Base-by-base conservation (phyloP, 2,888 invertebrate genomes). In the Metellina segmentata region DNA sequence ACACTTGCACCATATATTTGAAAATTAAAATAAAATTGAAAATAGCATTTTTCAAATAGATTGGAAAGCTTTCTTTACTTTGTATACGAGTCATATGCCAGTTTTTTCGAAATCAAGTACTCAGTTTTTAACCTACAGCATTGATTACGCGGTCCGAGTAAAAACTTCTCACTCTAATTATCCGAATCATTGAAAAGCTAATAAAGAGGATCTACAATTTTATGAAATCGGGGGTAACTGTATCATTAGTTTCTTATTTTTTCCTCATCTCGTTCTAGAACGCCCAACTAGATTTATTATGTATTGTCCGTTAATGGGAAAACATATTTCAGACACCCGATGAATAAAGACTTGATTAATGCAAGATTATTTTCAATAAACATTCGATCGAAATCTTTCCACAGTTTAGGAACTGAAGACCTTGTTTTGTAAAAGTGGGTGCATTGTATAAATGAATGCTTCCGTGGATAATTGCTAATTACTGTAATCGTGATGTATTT, bases 301-400 rank as follows among this genome's bases (percentile, higher is more conserved):
- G 16, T 48, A 85, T 85, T 85, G 85, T 85, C 74, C 53, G 20
- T 48, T 85, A 85, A 85, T 85, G 74, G 53, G n/a, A 74, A 74
- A 48, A 34, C 9, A 61, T 16, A 11, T 61, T 61, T 16, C 11
- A 61, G 61, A 61, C 16, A 61, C 61, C 11, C 61, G 11, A 7
- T 61, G 53, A 52, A 85, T 72, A 53, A 48, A 72, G 74, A 61
- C 61, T 61, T 75, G 85, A 85, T 85, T 74, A 75, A 85, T 85
- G 53, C n/a, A 16, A 7, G 48, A 53, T 13, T 34, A 9, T 16
- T 61, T 75, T 61, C 61, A 48, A 61, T 74, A 34, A 48, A n/a
- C 4, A 9, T n/a, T 61, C 52, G 51, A 82, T 20, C 20, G 48
- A 85, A 53, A 61, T 16, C 34, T 85, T 34, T 20, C 74, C 19